Evolutionary conservation across 2,797 vertebrate species (phyloP).

Genomic region (Ibycter americanus): DNA sequence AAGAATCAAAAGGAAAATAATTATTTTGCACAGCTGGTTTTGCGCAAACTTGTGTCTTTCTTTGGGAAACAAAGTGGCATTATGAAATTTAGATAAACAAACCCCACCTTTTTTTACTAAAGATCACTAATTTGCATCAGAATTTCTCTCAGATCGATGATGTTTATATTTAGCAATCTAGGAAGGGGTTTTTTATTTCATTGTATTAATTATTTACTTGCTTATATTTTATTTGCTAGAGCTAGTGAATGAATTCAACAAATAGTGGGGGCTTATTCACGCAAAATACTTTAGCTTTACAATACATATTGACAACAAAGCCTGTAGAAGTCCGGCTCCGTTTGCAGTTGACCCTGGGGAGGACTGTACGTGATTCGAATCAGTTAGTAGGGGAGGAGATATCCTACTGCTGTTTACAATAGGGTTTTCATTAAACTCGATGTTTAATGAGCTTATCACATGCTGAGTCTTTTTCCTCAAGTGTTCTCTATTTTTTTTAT

Average conservation of each 20-base stretch:
- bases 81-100: background rate
- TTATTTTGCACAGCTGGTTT: background rate
- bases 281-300: background rate
- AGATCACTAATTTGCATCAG: background rate
- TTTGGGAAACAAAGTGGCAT: background rate
- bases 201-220: background rate
- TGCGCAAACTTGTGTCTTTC: background rate
- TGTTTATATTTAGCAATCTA: background rate
- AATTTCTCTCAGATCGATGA: background rate
- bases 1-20: background rate
- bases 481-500: constrained; percentile 53
- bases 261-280: background rate
- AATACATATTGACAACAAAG: constrained; percentile 9
- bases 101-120: background rate
- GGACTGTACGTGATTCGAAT: constrained; percentile 14
- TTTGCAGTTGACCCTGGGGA: background rate
- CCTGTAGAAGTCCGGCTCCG: background rate
- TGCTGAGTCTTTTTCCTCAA: constrained; percentile 38
- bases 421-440: constrained; percentile 32
- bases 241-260: background rate
- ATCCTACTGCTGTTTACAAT: constrained; percentile 18
- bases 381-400: constrained; percentile 25
- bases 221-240: background rate
- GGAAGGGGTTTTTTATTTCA: background rate
- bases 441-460: constrained; percentile 55